Conservation (phyloP, 1,140 invertebrate genomes). For the Rhyacophila brunnea region DNA sequence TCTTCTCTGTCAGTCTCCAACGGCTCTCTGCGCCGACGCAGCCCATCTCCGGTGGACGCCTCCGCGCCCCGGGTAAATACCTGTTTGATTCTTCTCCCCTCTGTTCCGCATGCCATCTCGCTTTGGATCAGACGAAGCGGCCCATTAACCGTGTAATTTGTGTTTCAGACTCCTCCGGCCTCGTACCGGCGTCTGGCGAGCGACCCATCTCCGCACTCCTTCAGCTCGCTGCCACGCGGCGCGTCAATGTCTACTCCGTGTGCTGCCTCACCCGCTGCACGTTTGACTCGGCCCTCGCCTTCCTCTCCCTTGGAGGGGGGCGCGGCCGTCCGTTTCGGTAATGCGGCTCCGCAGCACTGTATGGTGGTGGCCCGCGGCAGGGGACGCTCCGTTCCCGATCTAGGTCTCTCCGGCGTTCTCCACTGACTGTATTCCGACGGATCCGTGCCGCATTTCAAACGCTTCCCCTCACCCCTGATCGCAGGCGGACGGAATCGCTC, state of each 20-base stretch:
- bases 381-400: conserved; percentile 85
- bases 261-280: background rate
- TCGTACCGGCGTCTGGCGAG: conserved; percentile 64
- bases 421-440: conserved; percentile 16
- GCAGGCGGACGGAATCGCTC: too few relatives aligned
- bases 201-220: conserved; percentile 62
- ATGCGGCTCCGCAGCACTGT: conserved; percentile 47
- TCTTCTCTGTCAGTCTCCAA: conserved; percentile 38
- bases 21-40: conserved; percentile 30
- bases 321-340: conserved; percentile 39
- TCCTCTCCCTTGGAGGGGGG: conserved; percentile 66
- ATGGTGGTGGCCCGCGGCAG: conserved; percentile 64
- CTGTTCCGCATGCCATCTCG: too few relatives aligned
- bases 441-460: too few relatives aligned
- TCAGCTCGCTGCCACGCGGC: conserved; percentile 77
- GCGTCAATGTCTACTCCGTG: conserved; percentile 46
- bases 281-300: conserved; percentile 66
- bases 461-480: too few relatives aligned
- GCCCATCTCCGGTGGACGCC: conserved; percentile 29
- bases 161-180: conserved; percentile 67
- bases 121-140: too few relatives aligned
- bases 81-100: too few relatives aligned
- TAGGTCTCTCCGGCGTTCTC: conserved; percentile 65
- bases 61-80: conserved; percentile 42
- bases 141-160: conserved; percentile 13